Percentiles rank a stretch among this genome's conserved stretches.
Conservation (phyloP, 2,888 invertebrate genomes). For the Hofmannophila pseudospretella region DNA sequence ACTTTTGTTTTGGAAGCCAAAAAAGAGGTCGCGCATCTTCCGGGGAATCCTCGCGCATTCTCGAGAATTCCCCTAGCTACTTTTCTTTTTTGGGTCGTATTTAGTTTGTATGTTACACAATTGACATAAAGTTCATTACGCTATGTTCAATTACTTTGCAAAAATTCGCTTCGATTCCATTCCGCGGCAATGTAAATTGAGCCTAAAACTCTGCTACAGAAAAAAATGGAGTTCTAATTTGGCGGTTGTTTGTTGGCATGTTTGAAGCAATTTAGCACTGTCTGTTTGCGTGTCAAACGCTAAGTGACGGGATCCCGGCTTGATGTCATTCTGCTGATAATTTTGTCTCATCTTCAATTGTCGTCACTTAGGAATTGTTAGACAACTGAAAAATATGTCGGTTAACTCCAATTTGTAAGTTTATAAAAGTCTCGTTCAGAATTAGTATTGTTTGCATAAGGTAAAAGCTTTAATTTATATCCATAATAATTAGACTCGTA, state of each 20-base stretch:
- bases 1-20: too few species aligned
- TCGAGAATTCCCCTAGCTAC: too few species aligned
- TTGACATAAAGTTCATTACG: too few species aligned
- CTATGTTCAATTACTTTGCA: too few species aligned
- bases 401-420: constrained; percentile 20
- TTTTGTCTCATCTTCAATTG: not conserved
- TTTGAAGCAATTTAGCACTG: not conserved
- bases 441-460: constrained; percentile 36
- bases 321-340: not conserved
- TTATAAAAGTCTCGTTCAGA: constrained; percentile 29
- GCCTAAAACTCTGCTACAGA: too few species aligned
- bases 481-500: constrained; percentile 45
- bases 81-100: too few species aligned
- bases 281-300: not conserved
- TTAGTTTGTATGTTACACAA: too few species aligned
- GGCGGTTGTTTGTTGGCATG: not conserved
- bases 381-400: not conserved
- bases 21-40: too few species aligned
- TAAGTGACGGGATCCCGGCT: constrained; percentile 1
- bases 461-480: constrained; percentile 37
- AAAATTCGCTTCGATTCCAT: too few species aligned
- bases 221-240: not conserved
- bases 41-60: too few species aligned
- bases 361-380: not conserved
- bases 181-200: too few species aligned